Evolutionary conservation across 2,888 invertebrate genomes (phyloP).

Genomic region (Drosophila buzzatii): DNA sequence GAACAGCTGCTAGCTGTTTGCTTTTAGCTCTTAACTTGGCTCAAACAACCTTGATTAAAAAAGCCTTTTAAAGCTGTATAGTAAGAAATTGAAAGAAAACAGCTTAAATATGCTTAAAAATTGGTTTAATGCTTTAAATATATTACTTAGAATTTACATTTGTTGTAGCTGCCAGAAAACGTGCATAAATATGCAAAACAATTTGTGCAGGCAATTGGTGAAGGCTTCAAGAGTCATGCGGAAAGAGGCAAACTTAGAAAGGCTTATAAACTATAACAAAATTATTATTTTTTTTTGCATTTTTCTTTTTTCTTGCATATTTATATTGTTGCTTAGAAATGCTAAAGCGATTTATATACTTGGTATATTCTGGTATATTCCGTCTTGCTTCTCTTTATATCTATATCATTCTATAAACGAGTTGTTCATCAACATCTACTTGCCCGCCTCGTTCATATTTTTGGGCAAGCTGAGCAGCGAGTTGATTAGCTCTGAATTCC

Average conservation of each 20-base stretch:
- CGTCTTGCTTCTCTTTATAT: slow-evolving; percentile 36
- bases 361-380: slow-evolving; percentile 3
- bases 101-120: not conserved
- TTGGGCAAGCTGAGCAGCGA: slow-evolving; percentile 91
- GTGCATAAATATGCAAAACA: not conserved
- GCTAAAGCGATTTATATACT: slow-evolving; percentile 35
- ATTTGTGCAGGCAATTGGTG: slow-evolving; percentile 10
- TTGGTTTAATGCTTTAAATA: not conserved
- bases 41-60: not conserved
- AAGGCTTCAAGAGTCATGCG: not conserved
- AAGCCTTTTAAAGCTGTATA: not conserved
- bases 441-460: slow-evolving; percentile 91
- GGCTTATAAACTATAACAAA: not conserved
- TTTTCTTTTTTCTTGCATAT: slow-evolving; percentile 14
- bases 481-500: slow-evolving; percentile 91
- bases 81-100: not conserved
- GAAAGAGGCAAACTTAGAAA: not conserved
- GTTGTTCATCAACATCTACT: slow-evolving; percentile 82
- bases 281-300: not conserved
- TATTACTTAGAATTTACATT: not conserved
- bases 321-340: slow-evolving; percentile 14
- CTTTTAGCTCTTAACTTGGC: not conserved
- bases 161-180: slow-evolving; percentile 1
- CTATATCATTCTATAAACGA: slow-evolving; percentile 5
- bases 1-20: slow-evolving; percentile 1